Evolutionary conservation across 2,113 vertebrate genomes (phyloP).

Genomic region (Brachyistius frenatus): DNA sequence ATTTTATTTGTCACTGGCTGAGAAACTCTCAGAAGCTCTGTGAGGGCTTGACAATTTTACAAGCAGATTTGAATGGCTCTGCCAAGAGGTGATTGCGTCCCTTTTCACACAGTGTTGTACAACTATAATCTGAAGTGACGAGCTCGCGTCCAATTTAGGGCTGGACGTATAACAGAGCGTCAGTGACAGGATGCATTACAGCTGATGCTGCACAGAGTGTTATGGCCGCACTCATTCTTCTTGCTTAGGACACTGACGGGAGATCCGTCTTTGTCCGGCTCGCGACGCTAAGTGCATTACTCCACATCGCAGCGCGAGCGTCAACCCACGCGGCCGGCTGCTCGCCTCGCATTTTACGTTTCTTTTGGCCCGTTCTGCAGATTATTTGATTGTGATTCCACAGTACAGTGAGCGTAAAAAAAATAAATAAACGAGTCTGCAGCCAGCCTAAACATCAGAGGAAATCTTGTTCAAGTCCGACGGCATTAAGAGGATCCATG

Average conservation of each 20-base stretch:
- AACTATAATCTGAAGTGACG: slow-evolving; percentile 66
- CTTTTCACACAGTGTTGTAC: slow-evolving; percentile 51
- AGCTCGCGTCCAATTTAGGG: slow-evolving; percentile 63
- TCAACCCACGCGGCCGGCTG: slow-evolving; percentile 17
- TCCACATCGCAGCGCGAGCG: slow-evolving; percentile 22
- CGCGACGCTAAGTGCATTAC: slow-evolving; percentile 30
- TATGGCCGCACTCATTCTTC: slow-evolving; percentile 35
- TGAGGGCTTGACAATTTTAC: slow-evolving; percentile 65
- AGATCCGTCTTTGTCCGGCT: slow-evolving; percentile 43
- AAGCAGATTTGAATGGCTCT: slow-evolving; percentile 66
- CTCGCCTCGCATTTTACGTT: slow-evolving; percentile 9
- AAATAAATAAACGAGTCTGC: neutral
- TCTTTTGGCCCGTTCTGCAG: neutral
- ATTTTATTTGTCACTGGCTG: slow-evolving; percentile 32
- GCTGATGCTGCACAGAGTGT: slow-evolving; percentile 25
- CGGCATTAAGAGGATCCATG: slow-evolving; percentile 28
- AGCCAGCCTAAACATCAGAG: too few relatives aligned
- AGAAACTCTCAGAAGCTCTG: slow-evolving; percentile 22
- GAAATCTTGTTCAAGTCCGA: slow-evolving; percentile 21
- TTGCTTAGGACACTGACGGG: slow-evolving; percentile 31
- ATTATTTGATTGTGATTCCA: slow-evolving; percentile 31
- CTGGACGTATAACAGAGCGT: slow-evolving; percentile 43
- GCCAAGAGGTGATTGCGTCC: slow-evolving; percentile 56
- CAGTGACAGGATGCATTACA: slow-evolving; percentile 62
- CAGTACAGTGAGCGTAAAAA: neutral